Evolutionary conservation across 2,888 invertebrate species (phyloP), one percentile per base, ranked within the genome.

Genomic region (Agriotes lineatus): DNA sequence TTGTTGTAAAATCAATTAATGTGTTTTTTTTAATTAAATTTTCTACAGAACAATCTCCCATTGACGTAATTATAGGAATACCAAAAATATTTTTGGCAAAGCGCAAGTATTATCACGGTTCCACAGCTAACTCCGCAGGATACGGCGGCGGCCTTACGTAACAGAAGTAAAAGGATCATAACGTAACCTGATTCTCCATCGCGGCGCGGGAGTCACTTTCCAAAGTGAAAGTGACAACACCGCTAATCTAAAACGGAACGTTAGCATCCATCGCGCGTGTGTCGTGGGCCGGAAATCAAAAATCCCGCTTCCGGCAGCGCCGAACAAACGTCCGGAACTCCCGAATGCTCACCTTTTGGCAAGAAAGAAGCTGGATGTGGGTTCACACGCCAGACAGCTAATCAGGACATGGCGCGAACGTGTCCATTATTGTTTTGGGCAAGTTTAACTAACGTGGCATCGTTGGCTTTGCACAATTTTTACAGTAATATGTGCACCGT

Each of bases 161-260:
- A 69, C 64, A 33, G 42, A 42, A 42, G 42, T 25, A 25, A 25
- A 25, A 25, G 25, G 25, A 25, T 25, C 25, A 25, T 25, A 25
- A 25, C 25, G 25, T 25, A 25, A 25, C 25, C 4, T 5, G 4
- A 7, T 5, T 69, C 57, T 66, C 44, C 45, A 12, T 50, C 14
- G n/a, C 19, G 44, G 65, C 45, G 69, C 69, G 69, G 65, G 69
- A 69, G 65, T 69, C 48, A 65, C 69, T 69, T 69, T 69, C 69
- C 61, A 69, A 69, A 69, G 69, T 69, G 69, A 69, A 69, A 69
- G 69, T 66, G 35, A 50, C 64, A 57, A 37, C 20, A 52, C 19
- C 16, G 37, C 52, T 7, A 39, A 19, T 42, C 37, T 7, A 7
- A 25, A 25, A 25, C 25, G 25, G 25, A 25, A 57, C 35, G 14